These are phyloP conservation scores for Trissolcus japonicus DNA, from an alignment of 2,888 invertebrate genomes.

Conservation along the genomic window DNA sequence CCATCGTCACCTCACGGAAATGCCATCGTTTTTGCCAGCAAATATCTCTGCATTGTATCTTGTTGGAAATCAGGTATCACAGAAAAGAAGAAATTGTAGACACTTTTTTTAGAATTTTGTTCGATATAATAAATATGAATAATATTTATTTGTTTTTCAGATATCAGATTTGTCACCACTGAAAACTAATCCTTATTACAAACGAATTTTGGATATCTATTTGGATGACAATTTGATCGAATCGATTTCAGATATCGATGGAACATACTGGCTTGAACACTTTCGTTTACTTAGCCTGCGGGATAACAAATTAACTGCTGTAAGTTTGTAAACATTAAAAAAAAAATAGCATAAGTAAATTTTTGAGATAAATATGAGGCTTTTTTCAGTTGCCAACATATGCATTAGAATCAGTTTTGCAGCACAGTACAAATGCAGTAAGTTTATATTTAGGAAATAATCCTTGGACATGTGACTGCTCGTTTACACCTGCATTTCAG, in stretches of 20 bases:
- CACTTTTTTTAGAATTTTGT: background rate
- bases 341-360: too few relatives aligned
- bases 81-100: background rate
- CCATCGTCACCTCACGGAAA: slow-evolving; percentile 77
- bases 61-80: slow-evolving; percentile 81
- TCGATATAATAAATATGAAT: background rate
- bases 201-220: slow-evolving; percentile 84
- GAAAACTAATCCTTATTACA: slow-evolving; percentile 82
- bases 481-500: slow-evolving; percentile 87
- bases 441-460: slow-evolving; percentile 85
- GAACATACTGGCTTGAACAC: slow-evolving; percentile 85
- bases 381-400: slow-evolving; percentile 86
- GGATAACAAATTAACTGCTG: slow-evolving; percentile 85
- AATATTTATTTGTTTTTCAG: slow-evolving; percentile 69
- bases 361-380: too few relatives aligned
- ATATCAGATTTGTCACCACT: slow-evolving; percentile 81
- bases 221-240: slow-evolving; percentile 86
- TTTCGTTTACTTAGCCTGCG: slow-evolving; percentile 87
- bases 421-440: slow-evolving; percentile 84
- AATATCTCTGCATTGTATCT: slow-evolving; percentile 82
- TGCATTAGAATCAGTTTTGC: slow-evolving; percentile 86
- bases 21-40: slow-evolving; percentile 81
- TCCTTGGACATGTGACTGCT: slow-evolving; percentile 90
- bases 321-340: too few relatives aligned
- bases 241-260: slow-evolving; percentile 83